Evolutionary conservation across 2,113 vertebrate species (phyloP).

Genomic region (Herpailurus yagouaroundi): DNA sequence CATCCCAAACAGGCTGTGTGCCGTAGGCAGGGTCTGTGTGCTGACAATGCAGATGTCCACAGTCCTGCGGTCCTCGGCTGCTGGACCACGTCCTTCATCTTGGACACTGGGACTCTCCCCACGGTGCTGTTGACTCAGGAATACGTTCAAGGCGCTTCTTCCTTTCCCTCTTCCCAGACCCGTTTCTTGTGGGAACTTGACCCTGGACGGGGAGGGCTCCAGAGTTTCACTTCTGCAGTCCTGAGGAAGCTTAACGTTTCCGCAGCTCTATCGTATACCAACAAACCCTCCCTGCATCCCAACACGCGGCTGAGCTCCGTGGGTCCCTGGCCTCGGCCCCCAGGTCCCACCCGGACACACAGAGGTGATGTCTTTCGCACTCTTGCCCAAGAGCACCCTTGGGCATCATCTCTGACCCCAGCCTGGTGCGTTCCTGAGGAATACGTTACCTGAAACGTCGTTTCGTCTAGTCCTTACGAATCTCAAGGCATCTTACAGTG

Average conservation of each 20-base stretch:
- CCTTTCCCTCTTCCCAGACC: neutral
- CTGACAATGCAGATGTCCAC: neutral
- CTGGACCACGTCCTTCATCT: neutral
- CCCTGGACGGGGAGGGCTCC: no score
- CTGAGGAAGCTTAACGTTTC: no score
- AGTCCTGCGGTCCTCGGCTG: fast-evolving
- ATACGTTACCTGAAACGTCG: fast-evolving
- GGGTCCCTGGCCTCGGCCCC: neutral
- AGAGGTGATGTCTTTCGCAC: fast-evolving
- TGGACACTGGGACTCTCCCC: no score
- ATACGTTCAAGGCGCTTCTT: neutral
- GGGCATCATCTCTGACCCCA: neutral
- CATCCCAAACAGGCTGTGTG: no score
- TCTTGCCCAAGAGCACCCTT: neutral
- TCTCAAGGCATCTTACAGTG: neutral
- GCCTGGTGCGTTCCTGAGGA: neutral
- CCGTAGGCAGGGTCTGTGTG: fast-evolving
- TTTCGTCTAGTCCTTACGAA: no score
- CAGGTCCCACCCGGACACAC: neutral
- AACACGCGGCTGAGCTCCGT: fast-evolving
- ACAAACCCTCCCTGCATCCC: fast-evolving
- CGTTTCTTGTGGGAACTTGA: no score
- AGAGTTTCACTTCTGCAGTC: no score
- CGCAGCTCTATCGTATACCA: fast-evolving
- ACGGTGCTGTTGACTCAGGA: neutral